Conservation (phyloP, 2,888 invertebrate genomes). For the Gymnocheta viridis region DNA sequence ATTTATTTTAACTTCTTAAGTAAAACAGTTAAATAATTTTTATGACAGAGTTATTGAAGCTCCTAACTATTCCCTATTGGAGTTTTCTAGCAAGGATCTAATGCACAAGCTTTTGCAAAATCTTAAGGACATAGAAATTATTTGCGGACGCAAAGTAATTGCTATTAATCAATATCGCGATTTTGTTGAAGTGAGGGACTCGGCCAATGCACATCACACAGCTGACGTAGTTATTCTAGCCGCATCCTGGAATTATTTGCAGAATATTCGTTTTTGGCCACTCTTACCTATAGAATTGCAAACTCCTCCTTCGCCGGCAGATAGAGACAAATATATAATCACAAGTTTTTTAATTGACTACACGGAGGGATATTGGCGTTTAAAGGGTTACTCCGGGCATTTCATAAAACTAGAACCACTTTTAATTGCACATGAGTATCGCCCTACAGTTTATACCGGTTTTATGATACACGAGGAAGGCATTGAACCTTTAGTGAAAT, state of each 20-base stretch:
- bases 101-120: conserved; percentile 71
- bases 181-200: conserved; percentile 75
- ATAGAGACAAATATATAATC: conserved; percentile 59
- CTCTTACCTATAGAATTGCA: conserved; percentile 74
- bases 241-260: conserved; percentile 77
- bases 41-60: conserved; percentile 74
- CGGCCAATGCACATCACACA: conserved; percentile 69
- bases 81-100: conserved; percentile 74
- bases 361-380: conserved; percentile 76
- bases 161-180: conserved; percentile 76
- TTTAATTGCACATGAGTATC: conserved; percentile 74
- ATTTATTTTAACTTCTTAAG: not conserved
- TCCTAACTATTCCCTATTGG: conserved; percentile 72
- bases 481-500: conserved; percentile 66
- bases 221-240: conserved; percentile 77
- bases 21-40: not conserved
- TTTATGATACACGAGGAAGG: conserved; percentile 75
- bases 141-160: conserved; percentile 71
- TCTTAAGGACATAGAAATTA: conserved; percentile 71
- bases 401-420: conserved; percentile 73
- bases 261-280: conserved; percentile 75
- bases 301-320: not conserved
- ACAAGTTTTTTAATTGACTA: conserved; percentile 77
- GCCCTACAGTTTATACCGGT: conserved; percentile 73
- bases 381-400: conserved; percentile 76